phyloP scores from a whole-genome alignment of 1,140 invertebrate genomes.

The Drosophila bocki region DNA sequence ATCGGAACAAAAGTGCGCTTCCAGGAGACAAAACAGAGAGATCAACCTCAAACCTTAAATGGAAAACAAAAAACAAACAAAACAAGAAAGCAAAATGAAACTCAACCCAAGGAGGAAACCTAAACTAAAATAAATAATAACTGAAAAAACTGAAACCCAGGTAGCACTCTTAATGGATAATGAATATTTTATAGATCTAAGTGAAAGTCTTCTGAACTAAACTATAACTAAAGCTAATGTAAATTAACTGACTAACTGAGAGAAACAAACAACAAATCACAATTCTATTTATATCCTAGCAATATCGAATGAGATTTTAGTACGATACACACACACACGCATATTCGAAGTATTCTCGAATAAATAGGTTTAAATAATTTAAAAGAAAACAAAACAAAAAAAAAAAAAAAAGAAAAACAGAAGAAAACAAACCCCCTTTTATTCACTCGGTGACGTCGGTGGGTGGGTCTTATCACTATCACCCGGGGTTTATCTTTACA shows the following conservation, averaged over 20 bases:
- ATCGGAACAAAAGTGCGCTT: conserved; percentile 72
- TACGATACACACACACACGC: conserved; percentile 25
- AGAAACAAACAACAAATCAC: conserved; percentile 27
- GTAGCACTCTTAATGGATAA: conserved; percentile 2
- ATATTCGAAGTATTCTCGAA: conserved; percentile 46
- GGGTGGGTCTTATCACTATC: not conserved
- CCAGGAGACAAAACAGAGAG: conserved; percentile 34
- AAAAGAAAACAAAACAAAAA: conserved; percentile 9
- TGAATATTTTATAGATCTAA: conserved; percentile 14
- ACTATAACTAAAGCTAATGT: conserved; percentile 10
- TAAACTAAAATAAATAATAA: conserved; percentile 3
- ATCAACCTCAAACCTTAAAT: not conserved
- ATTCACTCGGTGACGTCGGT: conserved; percentile 1
- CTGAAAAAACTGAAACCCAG: conserved; percentile 8
- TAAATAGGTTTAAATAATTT: conserved; percentile 48
- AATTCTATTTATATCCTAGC: conserved; percentile 47
- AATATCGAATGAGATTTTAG: conserved; percentile 53
- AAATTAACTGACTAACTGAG: conserved; percentile 26
- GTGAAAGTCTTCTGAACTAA: conserved; percentile 12
- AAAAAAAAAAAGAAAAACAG: not conserved
- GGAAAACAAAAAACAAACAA: conserved; percentile 2
- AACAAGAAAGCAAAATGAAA: conserved; percentile 30
- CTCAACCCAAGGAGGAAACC: conserved; percentile 12
- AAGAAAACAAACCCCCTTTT: conserved; percentile 8
- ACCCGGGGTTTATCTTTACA: conserved; percentile 3